phyloP scores from a whole-genome alignment of 2,797 vertebrate genomes.

The Luscinia megarhynchos region DNA sequence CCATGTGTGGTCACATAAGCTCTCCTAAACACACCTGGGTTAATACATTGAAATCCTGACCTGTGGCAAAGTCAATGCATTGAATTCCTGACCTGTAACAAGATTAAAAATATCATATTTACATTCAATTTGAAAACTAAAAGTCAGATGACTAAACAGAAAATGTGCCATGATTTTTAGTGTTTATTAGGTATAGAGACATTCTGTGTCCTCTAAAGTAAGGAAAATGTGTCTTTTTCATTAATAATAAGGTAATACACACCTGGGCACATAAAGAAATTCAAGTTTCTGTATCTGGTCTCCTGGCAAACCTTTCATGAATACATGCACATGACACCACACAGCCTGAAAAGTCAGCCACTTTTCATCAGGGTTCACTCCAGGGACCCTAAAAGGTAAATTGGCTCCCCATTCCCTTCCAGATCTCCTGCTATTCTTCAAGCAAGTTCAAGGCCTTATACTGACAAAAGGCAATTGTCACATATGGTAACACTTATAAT shows the following conservation, averaged over 20 bases:
- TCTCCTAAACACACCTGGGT: not conserved
- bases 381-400: constrained; percentile 12
- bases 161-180: not conserved
- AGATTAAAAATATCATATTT: not conserved
- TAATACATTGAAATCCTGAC: not conserved
- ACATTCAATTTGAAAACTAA: not conserved
- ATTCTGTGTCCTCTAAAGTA: not conserved
- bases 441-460: not conserved
- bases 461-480: constrained; percentile 41
- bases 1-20: not conserved
- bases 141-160: not conserved
- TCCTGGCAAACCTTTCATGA: not conserved
- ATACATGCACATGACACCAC: not conserved
- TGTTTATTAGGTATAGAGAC: not conserved
- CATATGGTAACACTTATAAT: constrained; percentile 40
- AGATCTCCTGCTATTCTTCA: constrained; percentile 14
- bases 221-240: not conserved
- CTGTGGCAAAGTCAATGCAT: not conserved
- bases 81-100: not conserved
- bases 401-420: not conserved
- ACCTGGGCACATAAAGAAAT: not conserved
- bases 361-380: constrained; percentile 15
- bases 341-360: not conserved
- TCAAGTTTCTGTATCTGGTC: not conserved
- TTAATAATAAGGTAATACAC: not conserved